phyloP scores from a whole-genome alignment of 1,140 invertebrate species.

The Diachasmimorpha longicaudata region DNA sequence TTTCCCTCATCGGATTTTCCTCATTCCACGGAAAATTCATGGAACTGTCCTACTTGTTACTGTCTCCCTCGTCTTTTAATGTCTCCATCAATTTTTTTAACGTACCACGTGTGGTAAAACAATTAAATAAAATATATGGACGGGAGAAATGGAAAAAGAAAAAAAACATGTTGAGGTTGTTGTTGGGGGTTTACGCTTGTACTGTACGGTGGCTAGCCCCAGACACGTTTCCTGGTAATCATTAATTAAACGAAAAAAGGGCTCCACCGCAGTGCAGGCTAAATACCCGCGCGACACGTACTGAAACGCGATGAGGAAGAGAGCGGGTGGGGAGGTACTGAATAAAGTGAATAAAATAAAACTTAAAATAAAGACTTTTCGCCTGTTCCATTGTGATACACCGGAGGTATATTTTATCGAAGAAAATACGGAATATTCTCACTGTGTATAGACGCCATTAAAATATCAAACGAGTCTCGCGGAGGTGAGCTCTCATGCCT shows the following conservation, averaged over 20 bases:
- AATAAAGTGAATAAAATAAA: neutral
- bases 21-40: no score
- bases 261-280: neutral
- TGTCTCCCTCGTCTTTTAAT: no score
- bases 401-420: neutral
- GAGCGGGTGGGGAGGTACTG: neutral
- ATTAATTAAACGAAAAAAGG: conserved; percentile 57
- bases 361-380: neutral
- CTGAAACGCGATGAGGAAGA: neutral
- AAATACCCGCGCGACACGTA: conserved; percentile 5
- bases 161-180: neutral
- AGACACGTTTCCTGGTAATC: conserved; percentile 60
- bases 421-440: neutral
- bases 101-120: neutral
- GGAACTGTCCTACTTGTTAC: no score
- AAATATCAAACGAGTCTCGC: neutral
- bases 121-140: neutral
- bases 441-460: neutral
- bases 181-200: neutral
- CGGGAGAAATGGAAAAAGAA: neutral
- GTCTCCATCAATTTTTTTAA: neutral
- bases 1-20: no score
- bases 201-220: conserved; percentile 36
- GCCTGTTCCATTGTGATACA: neutral
- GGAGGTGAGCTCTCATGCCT: conserved; percentile 1